These are phyloP conservation scores for Ormyrus rosae DNA, from an alignment of 2,888 invertebrate genomes.

Conservation along the genomic window DNA sequence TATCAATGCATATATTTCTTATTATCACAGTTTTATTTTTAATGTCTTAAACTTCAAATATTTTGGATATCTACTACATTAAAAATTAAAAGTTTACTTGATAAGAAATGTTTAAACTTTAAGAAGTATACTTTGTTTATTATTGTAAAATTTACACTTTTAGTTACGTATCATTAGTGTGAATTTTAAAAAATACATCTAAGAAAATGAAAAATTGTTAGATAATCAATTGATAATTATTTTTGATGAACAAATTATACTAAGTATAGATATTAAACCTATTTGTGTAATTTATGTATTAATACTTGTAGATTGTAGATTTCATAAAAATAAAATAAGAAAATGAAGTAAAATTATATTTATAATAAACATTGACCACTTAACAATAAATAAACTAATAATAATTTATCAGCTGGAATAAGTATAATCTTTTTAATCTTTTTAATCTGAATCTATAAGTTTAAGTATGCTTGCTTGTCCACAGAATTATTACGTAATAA, in stretches of 20 bases:
- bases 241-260: constrained; percentile 55
- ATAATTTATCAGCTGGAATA: no score
- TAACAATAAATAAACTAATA: no score
- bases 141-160: constrained; percentile 32
- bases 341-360: background rate
- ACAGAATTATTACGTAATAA: no score
- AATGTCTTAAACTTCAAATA: constrained; percentile 20
- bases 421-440: no score
- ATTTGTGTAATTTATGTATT: constrained; percentile 55
- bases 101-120: constrained; percentile 40
- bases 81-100: constrained; percentile 2
- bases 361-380: background rate
- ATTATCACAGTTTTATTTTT: constrained; percentile 44
- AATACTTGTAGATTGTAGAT: constrained; percentile 49
- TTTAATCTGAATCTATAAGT: no score
- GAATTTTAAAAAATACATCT: constrained; percentile 5
- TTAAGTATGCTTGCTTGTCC: no score
- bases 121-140: constrained; percentile 35
- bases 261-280: constrained; percentile 45
- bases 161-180: constrained; percentile 20
- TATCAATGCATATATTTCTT: constrained; percentile 42
- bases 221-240: constrained; percentile 42
- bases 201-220: constrained; percentile 33
- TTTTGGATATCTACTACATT: background rate
- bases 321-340: constrained; percentile 50